These are phyloP conservation scores for Limenitis camilla DNA, from an alignment of 2,888 invertebrate genomes.

Conservation along the genomic window DNA sequence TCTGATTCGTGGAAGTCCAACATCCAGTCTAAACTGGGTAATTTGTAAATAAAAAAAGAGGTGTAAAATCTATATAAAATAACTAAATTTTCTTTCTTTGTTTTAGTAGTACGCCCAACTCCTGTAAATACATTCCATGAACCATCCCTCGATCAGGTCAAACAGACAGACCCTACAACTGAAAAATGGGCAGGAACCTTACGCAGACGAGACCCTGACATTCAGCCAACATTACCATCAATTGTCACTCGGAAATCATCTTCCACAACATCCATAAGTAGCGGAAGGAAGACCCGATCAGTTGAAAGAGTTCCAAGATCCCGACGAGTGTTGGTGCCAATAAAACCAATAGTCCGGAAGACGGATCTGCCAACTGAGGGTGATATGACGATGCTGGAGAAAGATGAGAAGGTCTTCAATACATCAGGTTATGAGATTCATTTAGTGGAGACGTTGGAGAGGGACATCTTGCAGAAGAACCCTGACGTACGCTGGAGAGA, in stretches of 20 bases:
- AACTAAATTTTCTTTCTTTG: background rate
- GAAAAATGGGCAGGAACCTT: conserved; percentile 82
- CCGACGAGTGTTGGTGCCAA: conserved; percentile 48
- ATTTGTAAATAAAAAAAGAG: too few relatives aligned
- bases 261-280: conserved; percentile 62
- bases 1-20: too few relatives aligned
- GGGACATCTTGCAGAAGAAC: conserved; percentile 88
- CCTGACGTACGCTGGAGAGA: conserved; percentile 88
- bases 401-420: conserved; percentile 74
- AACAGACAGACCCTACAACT: conserved; percentile 61
- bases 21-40: too few relatives aligned
- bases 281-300: conserved; percentile 59
- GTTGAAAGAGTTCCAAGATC: conserved; percentile 58
- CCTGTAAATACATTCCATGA: conserved; percentile 42
- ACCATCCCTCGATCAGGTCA: conserved; percentile 42
- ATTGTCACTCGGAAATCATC: conserved; percentile 69
- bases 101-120: conserved; percentile 58
- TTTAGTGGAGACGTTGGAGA: conserved; percentile 87
- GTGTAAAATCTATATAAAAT: too few relatives aligned
- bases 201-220: conserved; percentile 77
- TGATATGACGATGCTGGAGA: conserved; percentile 52
- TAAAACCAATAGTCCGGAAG: conserved; percentile 51
- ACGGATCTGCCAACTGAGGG: conserved; percentile 54
- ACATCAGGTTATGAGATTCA: conserved; percentile 82
- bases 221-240: conserved; percentile 78